phyloP scores from a whole-genome alignment of 2,888 invertebrate species.

The Lepidonotus clava region DNA sequence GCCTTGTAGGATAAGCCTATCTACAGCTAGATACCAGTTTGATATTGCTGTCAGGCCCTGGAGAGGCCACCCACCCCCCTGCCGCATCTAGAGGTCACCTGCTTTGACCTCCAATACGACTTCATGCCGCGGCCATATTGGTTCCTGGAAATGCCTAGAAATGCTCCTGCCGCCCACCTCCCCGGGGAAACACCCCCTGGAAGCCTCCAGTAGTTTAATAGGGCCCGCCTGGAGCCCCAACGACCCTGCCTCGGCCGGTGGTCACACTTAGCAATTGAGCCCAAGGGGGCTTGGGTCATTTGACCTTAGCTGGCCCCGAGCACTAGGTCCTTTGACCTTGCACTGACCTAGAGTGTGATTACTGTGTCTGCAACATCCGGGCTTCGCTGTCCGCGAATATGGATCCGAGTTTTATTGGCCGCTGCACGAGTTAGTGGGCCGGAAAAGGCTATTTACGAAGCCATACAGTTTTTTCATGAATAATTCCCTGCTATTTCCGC shows the following conservation, averaged over 20 bases:
- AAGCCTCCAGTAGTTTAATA: neutral
- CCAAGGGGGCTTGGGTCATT: neutral
- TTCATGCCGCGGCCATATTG: conserved; percentile 18
- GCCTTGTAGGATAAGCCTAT: too few species aligned
- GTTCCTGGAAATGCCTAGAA: conserved; percentile 19
- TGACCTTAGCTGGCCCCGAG: neutral
- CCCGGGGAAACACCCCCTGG: neutral
- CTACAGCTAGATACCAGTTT: neutral
- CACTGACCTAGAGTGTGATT: conserved; percentile 10
- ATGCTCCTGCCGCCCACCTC: neutral
- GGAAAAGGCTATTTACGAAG: neutral
- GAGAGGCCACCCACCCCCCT: neutral
- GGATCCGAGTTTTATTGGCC: neutral
- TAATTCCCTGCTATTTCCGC: too few species aligned
- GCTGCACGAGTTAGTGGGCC: neutral
- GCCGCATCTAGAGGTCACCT: neutral
- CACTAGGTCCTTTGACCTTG: conserved; percentile 24
- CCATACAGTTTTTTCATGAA: conserved; percentile 6
- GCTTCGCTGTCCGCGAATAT: neutral
- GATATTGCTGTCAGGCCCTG: neutral
- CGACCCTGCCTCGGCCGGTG: neutral
- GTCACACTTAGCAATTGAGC: conserved; percentile 12
- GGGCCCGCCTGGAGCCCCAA: neutral
- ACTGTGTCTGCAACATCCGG: neutral
- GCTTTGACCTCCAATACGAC: neutral